Evolutionary conservation across 2,797 vertebrate species (phyloP).

Genomic region (Cephalopachus bancanus): DNA sequence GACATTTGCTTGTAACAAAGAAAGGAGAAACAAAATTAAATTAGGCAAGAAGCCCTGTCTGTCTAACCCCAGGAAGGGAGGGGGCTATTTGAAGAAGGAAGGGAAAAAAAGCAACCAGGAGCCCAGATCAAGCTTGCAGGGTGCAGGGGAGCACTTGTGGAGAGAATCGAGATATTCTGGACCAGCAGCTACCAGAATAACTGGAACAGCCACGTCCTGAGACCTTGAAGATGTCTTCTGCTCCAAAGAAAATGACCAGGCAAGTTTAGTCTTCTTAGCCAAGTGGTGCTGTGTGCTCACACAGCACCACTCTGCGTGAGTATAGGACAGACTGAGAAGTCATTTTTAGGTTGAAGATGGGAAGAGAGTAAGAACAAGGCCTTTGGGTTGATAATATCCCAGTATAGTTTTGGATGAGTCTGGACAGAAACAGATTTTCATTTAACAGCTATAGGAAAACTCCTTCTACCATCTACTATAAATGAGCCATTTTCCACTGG

Average conservation of each 20-base stretch:
- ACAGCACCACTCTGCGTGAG: neutral
- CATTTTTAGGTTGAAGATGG: neutral
- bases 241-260: conserved; percentile 14
- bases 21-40: conserved; percentile 93
- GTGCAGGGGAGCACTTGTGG: conserved; percentile 66
- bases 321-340: accelerated
- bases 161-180: conserved; percentile 46
- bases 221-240: conserved; percentile 63
- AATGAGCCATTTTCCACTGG: neutral
- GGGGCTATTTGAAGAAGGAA: conserved; percentile 46
- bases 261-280: neutral
- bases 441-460: conserved; percentile 29
- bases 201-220: conserved; percentile 55
- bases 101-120: neutral
- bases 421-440: conserved; percentile 46
- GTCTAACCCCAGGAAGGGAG: conserved; percentile 62
- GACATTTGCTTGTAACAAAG: conserved; percentile 96
- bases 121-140: conserved; percentile 77
- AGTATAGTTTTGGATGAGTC: neutral
- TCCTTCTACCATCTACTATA: neutral
- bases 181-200: conserved; percentile 72
- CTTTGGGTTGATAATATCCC: neutral
- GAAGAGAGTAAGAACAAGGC: neutral
- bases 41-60: conserved; percentile 92
- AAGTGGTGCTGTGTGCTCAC: neutral